A percentile compares a stretch with the other conserved stretches of the same genome.
phyloP scores from a whole-genome alignment of 1,140 invertebrate species.

The Lepidotrigona ventralis region DNA sequence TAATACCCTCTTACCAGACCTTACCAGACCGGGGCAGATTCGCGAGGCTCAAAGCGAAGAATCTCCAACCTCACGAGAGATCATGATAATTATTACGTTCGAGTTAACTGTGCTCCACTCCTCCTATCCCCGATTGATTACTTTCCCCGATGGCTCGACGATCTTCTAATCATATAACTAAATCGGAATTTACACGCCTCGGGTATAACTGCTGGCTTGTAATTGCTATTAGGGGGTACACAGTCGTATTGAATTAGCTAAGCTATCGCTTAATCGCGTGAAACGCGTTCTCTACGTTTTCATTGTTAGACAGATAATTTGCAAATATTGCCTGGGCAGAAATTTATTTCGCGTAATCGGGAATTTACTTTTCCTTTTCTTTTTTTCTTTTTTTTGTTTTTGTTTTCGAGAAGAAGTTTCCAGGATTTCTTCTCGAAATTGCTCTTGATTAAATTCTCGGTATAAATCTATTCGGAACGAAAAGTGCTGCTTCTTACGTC shows the following conservation, averaged over 20 bases:
- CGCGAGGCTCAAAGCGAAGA: conserved; percentile 56
- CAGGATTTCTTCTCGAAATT: background rate
- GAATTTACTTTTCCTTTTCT: background rate
- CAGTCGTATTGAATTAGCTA: background rate
- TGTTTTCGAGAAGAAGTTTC: background rate
- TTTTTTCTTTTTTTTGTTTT: background rate
- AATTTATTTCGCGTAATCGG: no score
- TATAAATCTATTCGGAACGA: no score
- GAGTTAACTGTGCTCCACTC: conserved; percentile 68
- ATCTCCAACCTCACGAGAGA: conserved; percentile 68
- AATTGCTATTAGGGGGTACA: background rate
- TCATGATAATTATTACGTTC: conserved; percentile 77
- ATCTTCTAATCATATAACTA: background rate
- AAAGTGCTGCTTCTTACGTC: no score
- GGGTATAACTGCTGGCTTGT: background rate
- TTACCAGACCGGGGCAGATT: conserved; percentile 35
- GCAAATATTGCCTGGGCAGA: no score
- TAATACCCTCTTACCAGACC: conserved; percentile 70
- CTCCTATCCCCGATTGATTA: conserved; percentile 55
- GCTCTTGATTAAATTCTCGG: no score
- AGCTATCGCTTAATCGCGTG: background rate
- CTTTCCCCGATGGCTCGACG: conserved; percentile 1
- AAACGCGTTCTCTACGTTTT: background rate
- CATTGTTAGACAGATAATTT: no score
- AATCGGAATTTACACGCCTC: conserved; percentile 37